Conservation (phyloP, 2,797 vertebrate genomes). For the Molossus alvarezi region DNA sequence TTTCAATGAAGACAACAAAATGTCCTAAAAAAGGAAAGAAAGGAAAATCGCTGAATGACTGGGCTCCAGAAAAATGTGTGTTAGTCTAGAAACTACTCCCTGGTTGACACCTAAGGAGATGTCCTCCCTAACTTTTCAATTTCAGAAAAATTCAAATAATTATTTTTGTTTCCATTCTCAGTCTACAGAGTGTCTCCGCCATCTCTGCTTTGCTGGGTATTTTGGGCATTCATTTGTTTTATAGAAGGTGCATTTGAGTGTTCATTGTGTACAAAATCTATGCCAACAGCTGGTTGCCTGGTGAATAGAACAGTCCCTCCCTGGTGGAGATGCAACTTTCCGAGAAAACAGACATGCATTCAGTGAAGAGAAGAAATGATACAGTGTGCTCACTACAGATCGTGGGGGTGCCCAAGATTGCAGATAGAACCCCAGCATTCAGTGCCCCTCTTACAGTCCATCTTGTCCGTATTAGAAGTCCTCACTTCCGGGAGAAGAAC, state of each 20-base stretch:
- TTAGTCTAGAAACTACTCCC: not conserved
- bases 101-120: not conserved
- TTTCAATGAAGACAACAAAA: constrained; percentile 62
- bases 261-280: not conserved
- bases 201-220: not conserved
- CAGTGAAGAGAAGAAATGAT: not conserved
- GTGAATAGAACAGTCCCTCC: not conserved
- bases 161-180: not conserved
- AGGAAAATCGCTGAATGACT: not conserved
- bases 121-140: not conserved
- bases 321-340: not conserved
- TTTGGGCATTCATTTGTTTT: constrained; percentile 9
- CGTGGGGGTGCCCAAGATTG: not conserved
- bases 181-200: not conserved
- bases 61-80: not conserved
- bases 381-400: not conserved
- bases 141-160: constrained; percentile 25
- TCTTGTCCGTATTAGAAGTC: not conserved
- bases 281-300: not conserved
- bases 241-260: not conserved
- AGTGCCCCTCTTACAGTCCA: not conserved
- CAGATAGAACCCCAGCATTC: not conserved
- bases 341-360: not conserved
- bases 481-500: not conserved
- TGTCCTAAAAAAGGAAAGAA: constrained; percentile 56